Evolutionary conservation across 2,113 vertebrate genomes (phyloP).

Genomic region (Toxostoma redivivum): DNA sequence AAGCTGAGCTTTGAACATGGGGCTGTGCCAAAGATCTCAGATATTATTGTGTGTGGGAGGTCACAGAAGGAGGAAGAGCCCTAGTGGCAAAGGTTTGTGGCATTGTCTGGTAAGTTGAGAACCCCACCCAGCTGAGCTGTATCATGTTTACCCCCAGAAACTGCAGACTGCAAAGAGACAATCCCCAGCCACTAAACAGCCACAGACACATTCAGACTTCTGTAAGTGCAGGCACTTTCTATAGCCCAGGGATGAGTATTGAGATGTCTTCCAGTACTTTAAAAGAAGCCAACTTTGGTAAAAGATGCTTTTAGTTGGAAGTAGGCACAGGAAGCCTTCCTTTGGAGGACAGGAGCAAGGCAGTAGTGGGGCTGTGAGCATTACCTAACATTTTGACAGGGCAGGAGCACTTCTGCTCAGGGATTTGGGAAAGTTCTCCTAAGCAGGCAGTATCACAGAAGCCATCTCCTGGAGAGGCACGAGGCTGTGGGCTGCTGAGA

Average conservation of each 20-base stretch:
- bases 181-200: background rate
- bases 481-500: background rate
- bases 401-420: background rate
- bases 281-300: background rate
- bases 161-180: background rate
- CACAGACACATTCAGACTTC: background rate
- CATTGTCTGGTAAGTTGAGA: background rate
- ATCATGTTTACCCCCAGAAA: background rate
- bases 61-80: background rate
- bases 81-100: background rate
- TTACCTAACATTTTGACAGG: background rate
- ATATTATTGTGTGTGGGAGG: background rate
- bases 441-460: background rate
- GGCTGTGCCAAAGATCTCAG: background rate
- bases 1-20: background rate
- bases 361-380: rapidly evolving
- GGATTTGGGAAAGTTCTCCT: background rate
- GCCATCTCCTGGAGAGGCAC: background rate
- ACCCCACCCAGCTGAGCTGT: background rate
- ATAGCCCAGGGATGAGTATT: background rate
- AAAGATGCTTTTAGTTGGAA: background rate
- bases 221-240: background rate
- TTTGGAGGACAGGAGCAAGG: background rate
- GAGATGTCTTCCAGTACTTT: background rate
- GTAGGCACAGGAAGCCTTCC: background rate